Conservation (phyloP, 2,888 invertebrate genomes). For the Geotrupes spiniger region DNA sequence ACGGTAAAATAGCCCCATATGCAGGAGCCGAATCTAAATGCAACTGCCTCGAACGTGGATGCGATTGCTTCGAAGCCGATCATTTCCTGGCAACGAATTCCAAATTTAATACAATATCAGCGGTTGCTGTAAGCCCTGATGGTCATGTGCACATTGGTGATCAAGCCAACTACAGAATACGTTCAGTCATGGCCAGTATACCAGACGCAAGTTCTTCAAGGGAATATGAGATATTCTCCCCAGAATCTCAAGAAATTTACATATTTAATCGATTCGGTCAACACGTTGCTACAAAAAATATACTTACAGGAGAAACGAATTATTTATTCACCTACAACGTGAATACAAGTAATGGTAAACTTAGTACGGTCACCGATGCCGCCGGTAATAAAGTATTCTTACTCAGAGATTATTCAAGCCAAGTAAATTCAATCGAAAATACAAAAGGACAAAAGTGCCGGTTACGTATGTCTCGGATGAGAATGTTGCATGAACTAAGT, state of each 20-base stretch:
- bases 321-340: slow-evolving; percentile 95
- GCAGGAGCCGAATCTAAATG: slow-evolving; percentile 94
- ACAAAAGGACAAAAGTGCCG: slow-evolving; percentile 90
- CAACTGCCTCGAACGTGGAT: slow-evolving; percentile 86
- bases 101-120: slow-evolving; percentile 90
- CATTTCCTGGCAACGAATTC: slow-evolving; percentile 90
- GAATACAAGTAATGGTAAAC: slow-evolving; percentile 92
- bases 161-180: slow-evolving; percentile 85
- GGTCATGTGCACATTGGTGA: slow-evolving; percentile 95
- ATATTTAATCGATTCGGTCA: slow-evolving; percentile 93
- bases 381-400: slow-evolving; percentile 87
- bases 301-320: slow-evolving; percentile 89
- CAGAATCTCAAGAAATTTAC: slow-evolving; percentile 93
- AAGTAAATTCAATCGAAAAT: slow-evolving; percentile 92
- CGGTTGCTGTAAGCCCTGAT: slow-evolving; percentile 89
- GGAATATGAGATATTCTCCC: slow-evolving; percentile 92
- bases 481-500: slow-evolving; percentile 84
- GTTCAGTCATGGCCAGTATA: slow-evolving; percentile 86
- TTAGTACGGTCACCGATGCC: slow-evolving; percentile 90
- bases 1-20: slow-evolving; percentile 89
- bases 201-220: slow-evolving; percentile 79
- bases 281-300: slow-evolving; percentile 90
- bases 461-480: slow-evolving; percentile 87
- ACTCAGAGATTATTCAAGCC: slow-evolving; percentile 77
- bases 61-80: slow-evolving; percentile 90